Percentiles rank a stretch among this genome's conserved stretches.
Conservation (phyloP, 1,140 invertebrate genomes). For the Nebria ingens region DNA sequence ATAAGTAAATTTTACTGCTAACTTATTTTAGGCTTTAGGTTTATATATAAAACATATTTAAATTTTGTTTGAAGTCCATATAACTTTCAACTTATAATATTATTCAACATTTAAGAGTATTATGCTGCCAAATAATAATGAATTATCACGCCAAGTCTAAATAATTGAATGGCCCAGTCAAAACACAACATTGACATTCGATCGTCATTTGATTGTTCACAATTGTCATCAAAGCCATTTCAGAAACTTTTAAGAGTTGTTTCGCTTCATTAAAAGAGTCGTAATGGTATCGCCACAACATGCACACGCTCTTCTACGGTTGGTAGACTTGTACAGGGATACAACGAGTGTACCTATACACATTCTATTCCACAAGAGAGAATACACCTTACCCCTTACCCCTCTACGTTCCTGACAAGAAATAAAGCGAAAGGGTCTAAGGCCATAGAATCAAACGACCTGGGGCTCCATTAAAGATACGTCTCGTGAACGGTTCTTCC, state of each 20-base stretch:
- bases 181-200: too few species aligned
- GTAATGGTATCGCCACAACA: not conserved
- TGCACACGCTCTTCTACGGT: not conserved
- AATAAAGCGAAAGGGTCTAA: not conserved
- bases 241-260: not conserved
- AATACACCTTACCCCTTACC: too few species aligned
- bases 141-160: too few species aligned
- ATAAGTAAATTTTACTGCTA: too few species aligned
- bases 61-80: too few species aligned
- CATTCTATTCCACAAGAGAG: too few species aligned
- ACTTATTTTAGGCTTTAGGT: too few species aligned
- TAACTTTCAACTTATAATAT: too few species aligned
- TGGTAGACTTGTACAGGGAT: not conserved
- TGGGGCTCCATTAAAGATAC: not conserved
- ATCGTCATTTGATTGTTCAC: not conserved
- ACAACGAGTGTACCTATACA: not conserved
- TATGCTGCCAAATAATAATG: too few species aligned
- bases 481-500: not conserved
- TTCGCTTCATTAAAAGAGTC: not conserved
- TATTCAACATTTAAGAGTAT: too few species aligned
- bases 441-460: not conserved
- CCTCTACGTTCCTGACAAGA: not conserved
- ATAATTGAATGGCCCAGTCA: too few species aligned
- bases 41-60: too few species aligned
- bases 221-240: not conserved